These are phyloP conservation scores for Bombus cullumanus DNA, from an alignment of 1,140 invertebrate genomes.

Conservation along the genomic window DNA sequence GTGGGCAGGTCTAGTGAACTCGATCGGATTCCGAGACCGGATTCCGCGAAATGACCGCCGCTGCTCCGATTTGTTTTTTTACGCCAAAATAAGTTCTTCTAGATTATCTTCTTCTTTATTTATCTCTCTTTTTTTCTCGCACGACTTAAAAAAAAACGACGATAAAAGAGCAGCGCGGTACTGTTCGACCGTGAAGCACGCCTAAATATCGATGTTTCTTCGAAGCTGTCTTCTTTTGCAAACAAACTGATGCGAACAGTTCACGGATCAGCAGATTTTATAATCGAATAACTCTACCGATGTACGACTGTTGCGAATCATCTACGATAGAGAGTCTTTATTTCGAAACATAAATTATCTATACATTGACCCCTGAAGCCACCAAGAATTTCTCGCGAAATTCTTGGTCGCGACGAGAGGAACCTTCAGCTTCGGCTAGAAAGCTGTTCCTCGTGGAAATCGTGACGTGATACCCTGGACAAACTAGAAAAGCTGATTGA, in stretches of 20 bases:
- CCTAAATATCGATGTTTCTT: not conserved
- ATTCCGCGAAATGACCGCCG: slow-evolving; percentile 70
- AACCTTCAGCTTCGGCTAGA: not conserved
- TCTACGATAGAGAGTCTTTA: not conserved
- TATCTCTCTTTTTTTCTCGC: not conserved
- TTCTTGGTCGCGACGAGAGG: not conserved
- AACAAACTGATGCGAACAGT: not conserved
- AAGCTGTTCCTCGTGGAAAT: slow-evolving; percentile 4
- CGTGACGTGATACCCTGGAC: not conserved
- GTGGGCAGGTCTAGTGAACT: slow-evolving; percentile 73
- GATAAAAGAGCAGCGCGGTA: not conserved
- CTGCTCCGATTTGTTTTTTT: slow-evolving; percentile 64
- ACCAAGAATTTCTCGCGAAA: not conserved
- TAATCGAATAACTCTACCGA: not conserved
- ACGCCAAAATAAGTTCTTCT: slow-evolving; percentile 26
- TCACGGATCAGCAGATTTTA: not conserved
- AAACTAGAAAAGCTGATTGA: slow-evolving; percentile 8
- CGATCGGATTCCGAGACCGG: slow-evolving; percentile 78
- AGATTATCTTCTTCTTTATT: not conserved
- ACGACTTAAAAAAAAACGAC: not conserved
- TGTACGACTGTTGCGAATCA: not conserved
- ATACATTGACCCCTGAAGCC: not conserved
- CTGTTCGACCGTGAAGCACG: not conserved
- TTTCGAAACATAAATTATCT: slow-evolving; percentile 9
- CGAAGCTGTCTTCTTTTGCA: not conserved